Conservation (phyloP, 2,888 invertebrate species). For the Rhimphoctona megacephalus region DNA sequence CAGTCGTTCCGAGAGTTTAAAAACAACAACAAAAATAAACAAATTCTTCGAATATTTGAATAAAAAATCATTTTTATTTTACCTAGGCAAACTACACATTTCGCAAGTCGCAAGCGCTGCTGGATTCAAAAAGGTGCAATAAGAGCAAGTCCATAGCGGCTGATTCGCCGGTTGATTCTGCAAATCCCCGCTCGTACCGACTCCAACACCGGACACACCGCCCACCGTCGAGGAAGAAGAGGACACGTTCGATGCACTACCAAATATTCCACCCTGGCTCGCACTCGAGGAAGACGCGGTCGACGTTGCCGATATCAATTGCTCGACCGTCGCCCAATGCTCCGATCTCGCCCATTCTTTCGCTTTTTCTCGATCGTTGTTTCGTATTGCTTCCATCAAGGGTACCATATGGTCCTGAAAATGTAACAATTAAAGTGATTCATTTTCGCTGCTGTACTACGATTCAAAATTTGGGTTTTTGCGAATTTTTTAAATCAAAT, state of each 20-base stretch:
- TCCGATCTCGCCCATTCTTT: conserved; percentile 92
- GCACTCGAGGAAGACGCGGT: conserved; percentile 80
- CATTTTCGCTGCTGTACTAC: neutral
- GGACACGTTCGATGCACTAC: conserved; percentile 73
- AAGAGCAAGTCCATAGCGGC: conserved; percentile 94
- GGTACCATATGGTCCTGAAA: conserved; percentile 89
- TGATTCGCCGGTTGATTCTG: conserved; percentile 83
- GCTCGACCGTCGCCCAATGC: conserved; percentile 95
- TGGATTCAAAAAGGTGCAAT: conserved; percentile 97
- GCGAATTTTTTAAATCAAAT: too few relatives aligned
- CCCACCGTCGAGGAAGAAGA: conserved; percentile 73
- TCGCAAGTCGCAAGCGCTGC: conserved; percentile 92
- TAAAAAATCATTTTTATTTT: conserved; percentile 58
- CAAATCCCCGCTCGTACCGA: conserved; percentile 76
- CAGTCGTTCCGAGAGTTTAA: neutral
- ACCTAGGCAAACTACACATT: conserved; percentile 96
- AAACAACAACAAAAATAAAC: neutral
- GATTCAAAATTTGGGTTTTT: neutral
- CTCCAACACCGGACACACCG: conserved; percentile 76
- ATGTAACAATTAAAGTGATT: neutral
- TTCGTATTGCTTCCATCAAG: conserved; percentile 91
- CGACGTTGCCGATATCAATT: conserved; percentile 88
- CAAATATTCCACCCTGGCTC: conserved; percentile 75
- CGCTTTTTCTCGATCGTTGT: conserved; percentile 90
- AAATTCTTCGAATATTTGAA: neutral